phyloP scores from a whole-genome alignment of 1,140 invertebrate genomes.

The Nebria ingens region DNA sequence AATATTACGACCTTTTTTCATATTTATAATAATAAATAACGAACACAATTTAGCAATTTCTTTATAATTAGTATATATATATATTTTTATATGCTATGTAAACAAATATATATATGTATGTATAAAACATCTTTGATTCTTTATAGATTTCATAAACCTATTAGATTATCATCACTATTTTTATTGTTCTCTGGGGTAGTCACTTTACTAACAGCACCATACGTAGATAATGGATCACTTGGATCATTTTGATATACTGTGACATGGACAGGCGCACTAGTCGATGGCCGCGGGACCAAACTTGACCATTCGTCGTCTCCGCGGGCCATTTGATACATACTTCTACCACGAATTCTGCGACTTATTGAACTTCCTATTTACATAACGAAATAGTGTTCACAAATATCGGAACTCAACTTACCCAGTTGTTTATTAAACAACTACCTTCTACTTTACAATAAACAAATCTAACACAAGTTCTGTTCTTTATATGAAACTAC shows the following conservation, averaged over 20 bases:
- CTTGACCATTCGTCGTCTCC: conserved; percentile 39
- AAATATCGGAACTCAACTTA: too few relatives aligned
- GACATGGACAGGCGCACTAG: conserved; percentile 16
- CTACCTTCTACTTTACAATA: neutral
- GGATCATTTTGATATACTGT: conserved; percentile 20
- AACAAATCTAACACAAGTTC: neutral
- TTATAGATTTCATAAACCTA: conserved; percentile 2
- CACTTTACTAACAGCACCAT: conserved; percentile 17
- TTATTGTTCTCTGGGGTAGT: neutral
- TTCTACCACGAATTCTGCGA: conserved; percentile 57
- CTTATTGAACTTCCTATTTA: conserved; percentile 43
- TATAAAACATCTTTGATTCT: too few relatives aligned
- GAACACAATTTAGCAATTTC: too few relatives aligned
- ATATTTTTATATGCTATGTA: neutral
- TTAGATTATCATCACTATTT: conserved; percentile 4
- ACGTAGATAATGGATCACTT: conserved; percentile 17
- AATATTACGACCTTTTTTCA: neutral
- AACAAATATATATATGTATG: neutral
- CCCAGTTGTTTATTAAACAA: too few relatives aligned
- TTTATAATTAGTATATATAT: neutral
- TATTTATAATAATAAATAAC: too few relatives aligned
- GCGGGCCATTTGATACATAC: conserved; percentile 56
- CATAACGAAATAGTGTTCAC: neutral
- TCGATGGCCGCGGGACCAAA: conserved; percentile 17
- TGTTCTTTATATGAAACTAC: neutral